These are phyloP conservation scores for Mirounga angustirostris DNA, from an alignment of 2,113 vertebrate genomes.

Conservation along the genomic window DNA sequence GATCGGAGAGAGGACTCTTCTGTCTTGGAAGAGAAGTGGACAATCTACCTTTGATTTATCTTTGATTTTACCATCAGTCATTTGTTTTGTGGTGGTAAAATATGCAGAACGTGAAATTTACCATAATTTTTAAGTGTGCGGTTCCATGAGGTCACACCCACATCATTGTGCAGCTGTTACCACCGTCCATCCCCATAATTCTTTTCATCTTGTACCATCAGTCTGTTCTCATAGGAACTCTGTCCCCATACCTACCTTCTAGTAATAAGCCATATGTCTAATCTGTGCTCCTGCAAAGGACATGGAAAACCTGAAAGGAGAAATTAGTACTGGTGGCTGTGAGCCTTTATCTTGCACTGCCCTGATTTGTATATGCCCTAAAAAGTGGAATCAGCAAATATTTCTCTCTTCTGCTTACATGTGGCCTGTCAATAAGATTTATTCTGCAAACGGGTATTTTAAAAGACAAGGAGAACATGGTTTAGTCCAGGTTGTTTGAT, in stretches of 20 bases:
- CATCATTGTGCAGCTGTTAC: not conserved
- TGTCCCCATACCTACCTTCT: not conserved
- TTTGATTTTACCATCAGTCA: not conserved
- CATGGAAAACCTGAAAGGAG: not conserved
- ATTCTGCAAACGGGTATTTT: not conserved
- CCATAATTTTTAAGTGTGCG: not conserved
- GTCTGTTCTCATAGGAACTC: not conserved
- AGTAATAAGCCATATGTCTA: not conserved
- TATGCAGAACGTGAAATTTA: not conserved
- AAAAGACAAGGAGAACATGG: not conserved
- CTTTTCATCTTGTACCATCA: not conserved
- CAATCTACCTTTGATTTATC: not conserved
- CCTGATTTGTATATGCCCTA: rapidly evolving
- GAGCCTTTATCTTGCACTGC: not conserved
- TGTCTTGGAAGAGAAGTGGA: not conserved
- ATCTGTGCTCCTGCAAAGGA: not conserved
- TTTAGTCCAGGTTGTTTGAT: not conserved
- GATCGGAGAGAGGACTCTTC: not conserved
- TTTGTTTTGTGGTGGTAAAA: not conserved
- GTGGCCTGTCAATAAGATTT: not conserved
- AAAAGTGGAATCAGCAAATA: not conserved
- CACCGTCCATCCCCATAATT: not conserved
- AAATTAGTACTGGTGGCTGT: not conserved
- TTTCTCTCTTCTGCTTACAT: not conserved
- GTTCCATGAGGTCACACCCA: not conserved